A percentile compares a stretch with the other conserved stretches of the same genome.
Evolutionary conservation across 2,888 invertebrate genomes (phyloP).

Genomic region (Quadroppia sp.): DNA sequence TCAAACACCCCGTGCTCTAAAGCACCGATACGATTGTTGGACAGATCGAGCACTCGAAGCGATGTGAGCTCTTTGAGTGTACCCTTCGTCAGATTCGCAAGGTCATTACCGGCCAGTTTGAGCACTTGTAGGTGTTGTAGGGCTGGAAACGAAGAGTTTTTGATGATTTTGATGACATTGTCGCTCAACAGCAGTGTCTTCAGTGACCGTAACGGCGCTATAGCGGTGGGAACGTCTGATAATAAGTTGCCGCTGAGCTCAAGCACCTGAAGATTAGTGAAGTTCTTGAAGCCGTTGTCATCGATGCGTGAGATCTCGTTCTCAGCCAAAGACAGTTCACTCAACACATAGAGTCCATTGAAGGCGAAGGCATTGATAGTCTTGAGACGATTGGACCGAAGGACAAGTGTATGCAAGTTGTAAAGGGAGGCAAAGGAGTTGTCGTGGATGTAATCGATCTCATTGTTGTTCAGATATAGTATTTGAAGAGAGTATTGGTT

Average conservation of each 20-base stretch:
- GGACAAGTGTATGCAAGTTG: constrained; percentile 79
- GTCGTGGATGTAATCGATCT: constrained; percentile 74
- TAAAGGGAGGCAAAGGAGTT: constrained; percentile 87
- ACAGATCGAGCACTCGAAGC: constrained; percentile 69
- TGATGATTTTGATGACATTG: constrained; percentile 75
- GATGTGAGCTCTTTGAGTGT: constrained; percentile 72
- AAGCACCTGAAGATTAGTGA: constrained; percentile 76
- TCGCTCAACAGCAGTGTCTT: constrained; percentile 65
- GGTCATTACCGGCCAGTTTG: constrained; percentile 80
- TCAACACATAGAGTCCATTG: constrained; percentile 80
- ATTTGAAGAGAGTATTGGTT: constrained; percentile 80
- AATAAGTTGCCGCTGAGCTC: constrained; percentile 82
- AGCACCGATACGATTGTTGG: constrained; percentile 72
- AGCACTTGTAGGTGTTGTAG: constrained; percentile 80
- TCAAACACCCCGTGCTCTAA: constrained; percentile 78
- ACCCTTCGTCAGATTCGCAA: constrained; percentile 73
- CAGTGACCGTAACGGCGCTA: constrained; percentile 77
- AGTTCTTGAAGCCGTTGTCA: constrained; percentile 81
- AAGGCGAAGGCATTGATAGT: constrained; percentile 78
- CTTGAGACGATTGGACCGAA: constrained; percentile 78
- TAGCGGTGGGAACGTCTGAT: constrained; percentile 71
- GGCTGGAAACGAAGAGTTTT: constrained; percentile 74
- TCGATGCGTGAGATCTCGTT: constrained; percentile 78
- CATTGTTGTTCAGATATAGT: constrained; percentile 77
- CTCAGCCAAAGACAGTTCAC: constrained; percentile 76